Percentiles rank a stretch among this genome's conserved stretches.
These are phyloP conservation scores for Vombatus ursinus DNA, from an alignment of 2,113 vertebrate genomes.

Conservation along the genomic window DNA sequence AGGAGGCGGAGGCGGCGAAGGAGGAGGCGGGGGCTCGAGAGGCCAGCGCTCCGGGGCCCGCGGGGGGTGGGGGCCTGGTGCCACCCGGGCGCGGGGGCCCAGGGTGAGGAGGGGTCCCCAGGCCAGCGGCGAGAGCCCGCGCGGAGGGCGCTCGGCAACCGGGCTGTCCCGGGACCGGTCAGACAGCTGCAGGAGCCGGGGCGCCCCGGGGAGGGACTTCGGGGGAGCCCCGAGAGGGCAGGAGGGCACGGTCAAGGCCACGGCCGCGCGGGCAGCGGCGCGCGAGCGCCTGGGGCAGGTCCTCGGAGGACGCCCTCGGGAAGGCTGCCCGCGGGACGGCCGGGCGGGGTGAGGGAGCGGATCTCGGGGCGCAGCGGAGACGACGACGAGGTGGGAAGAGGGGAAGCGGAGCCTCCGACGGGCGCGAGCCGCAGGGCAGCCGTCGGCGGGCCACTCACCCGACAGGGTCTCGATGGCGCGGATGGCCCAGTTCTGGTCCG, in stretches of 20 bases:
- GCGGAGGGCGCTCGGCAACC: not conserved
- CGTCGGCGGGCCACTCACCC: constrained; percentile 85
- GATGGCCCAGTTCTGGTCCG: constrained; percentile 96
- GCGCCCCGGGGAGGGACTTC: constrained; percentile 23
- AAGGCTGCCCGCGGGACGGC: not conserved
- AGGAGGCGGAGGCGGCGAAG: constrained; percentile 49
- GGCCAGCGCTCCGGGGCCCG: constrained; percentile 18
- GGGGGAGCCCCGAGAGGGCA: constrained; percentile 26
- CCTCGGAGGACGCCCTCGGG: no score
- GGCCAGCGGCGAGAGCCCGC: not conserved
- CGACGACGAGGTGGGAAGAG: constrained; percentile 44
- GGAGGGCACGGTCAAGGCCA: not conserved
- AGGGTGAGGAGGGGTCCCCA: constrained; percentile 43
- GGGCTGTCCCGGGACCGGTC: not conserved
- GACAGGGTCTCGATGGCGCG: constrained; percentile 94
- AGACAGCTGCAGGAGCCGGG: constrained; percentile 1
- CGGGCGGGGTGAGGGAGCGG: constrained; percentile 44
- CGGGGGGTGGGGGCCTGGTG: not conserved
- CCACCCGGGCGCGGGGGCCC: not conserved
- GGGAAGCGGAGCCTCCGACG: constrained; percentile 63
- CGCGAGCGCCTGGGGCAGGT: not conserved
- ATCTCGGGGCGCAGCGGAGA: constrained; percentile 5
- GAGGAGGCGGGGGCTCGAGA: constrained; percentile 47
- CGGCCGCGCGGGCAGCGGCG: constrained; percentile 49
- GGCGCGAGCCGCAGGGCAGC: not conserved